Conservation (phyloP, 37 sponge, comb jelly and placozoan genomes). For the Crambe crambe region DNA sequence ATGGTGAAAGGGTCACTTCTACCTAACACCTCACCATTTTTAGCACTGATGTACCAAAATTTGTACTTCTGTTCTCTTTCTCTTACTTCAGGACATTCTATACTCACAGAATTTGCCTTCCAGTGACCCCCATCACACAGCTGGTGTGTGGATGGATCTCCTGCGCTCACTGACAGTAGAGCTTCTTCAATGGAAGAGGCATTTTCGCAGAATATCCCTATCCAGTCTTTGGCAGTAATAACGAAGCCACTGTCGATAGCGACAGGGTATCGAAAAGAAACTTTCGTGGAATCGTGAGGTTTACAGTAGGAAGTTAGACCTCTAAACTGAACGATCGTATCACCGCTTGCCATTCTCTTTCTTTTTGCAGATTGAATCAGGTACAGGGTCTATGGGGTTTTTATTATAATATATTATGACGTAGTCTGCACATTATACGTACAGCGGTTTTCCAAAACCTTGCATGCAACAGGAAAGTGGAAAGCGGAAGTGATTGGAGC, state of each 20-base stretch:
- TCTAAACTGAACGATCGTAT: conserved; percentile 1
- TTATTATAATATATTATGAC: no score
- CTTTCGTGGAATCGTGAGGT: neutral
- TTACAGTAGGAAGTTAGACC: conserved; percentile 16
- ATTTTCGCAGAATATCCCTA: neutral
- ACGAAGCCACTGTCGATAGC: neutral
- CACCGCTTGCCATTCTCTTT: neutral
- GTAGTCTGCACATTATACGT: no score
- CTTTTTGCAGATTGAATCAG: no score
- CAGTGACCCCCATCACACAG: conserved; percentile 21
- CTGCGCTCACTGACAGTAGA: neutral
- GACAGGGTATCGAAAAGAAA: conserved; percentile 10
- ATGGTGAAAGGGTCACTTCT: conserved; percentile 11
- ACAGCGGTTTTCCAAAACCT: no score
- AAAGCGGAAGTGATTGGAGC: no score
- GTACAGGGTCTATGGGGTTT: no score
- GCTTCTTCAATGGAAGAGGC: neutral
- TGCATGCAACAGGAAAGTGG: no score
- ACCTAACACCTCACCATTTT: neutral
- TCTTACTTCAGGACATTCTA: neutral
- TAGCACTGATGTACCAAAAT: neutral
- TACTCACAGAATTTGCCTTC: neutral
- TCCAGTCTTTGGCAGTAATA: no score
- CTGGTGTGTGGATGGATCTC: neutral
- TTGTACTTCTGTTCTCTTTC: neutral